Evolutionary conservation across 2,797 vertebrate species (phyloP).

Genomic region (Bradypus variegatus): DNA sequence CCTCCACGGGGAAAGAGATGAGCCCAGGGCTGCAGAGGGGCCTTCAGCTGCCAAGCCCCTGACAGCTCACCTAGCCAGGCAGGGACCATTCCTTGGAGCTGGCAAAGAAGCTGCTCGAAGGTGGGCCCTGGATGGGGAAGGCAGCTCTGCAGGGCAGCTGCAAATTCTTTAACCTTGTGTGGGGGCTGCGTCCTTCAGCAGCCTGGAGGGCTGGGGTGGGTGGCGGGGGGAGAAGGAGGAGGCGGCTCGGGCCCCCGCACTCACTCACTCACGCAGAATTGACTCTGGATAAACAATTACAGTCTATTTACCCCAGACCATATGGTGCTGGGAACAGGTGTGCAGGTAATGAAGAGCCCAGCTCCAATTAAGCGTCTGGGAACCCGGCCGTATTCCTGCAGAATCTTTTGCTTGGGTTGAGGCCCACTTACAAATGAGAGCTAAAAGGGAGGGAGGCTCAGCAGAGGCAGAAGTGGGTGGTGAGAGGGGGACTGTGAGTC

Average conservation of each 20-base stretch:
- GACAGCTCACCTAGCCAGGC: not conserved
- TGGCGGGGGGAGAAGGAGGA: not conserved
- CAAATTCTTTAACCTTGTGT: not conserved
- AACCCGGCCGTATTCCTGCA: constrained; percentile 65
- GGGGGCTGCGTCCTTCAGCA: not conserved
- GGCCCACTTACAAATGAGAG: constrained; percentile 59
- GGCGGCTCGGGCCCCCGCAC: not conserved
- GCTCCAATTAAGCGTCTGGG: constrained; percentile 67
- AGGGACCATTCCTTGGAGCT: not conserved
- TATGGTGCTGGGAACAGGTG: constrained; percentile 69
- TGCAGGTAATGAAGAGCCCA: constrained; percentile 61
- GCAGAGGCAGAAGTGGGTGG: not conserved
- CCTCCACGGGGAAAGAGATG: not conserved
- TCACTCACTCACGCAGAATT: not conserved
- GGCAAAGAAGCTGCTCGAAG: too few species aligned
- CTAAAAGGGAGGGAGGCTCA: constrained; percentile 42
- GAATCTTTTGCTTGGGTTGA: constrained; percentile 56
- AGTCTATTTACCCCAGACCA: constrained; percentile 70
- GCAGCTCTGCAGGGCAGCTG: not conserved
- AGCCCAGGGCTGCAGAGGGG: not conserved
- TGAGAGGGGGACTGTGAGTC: not conserved
- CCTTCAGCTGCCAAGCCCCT: not conserved
- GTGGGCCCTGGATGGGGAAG: not conserved
- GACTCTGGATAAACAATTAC: constrained; percentile 71
- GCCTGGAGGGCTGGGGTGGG: not conserved